Conservation (phyloP, 2,888 invertebrate species). For the Parapristionchus giblindavisi region DNA sequence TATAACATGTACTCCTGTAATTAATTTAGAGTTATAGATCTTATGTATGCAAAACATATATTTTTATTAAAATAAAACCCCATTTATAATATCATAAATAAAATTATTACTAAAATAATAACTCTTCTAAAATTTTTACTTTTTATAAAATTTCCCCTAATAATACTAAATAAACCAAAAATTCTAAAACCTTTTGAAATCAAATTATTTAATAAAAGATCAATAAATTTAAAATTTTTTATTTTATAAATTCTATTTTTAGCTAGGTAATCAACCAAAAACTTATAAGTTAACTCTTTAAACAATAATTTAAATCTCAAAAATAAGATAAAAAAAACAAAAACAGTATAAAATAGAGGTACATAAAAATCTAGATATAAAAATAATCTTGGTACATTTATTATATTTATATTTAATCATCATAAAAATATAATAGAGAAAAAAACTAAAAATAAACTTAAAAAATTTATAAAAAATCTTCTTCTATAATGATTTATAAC, state of each 20-base stretch:
- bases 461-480: conserved; percentile 53
- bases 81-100: conserved; percentile 50
- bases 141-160: conserved; percentile 47
- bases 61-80: conserved; percentile 54
- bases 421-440: conserved; percentile 53
- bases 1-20: conserved; percentile 13
- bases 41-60: conserved; percentile 57
- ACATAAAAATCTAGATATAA: conserved; percentile 55
- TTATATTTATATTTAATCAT: conserved; percentile 54
- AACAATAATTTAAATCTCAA: conserved; percentile 48
- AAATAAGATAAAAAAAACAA: conserved; percentile 51
- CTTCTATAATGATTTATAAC: conserved; percentile 52
- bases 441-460: conserved; percentile 51
- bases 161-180: conserved; percentile 38
- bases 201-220: conserved; percentile 51
- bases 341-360: conserved; percentile 70
- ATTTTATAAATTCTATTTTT: conserved; percentile 51
- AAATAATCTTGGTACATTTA: conserved; percentile 54
- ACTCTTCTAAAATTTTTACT: conserved; percentile 50
- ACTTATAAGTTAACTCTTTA: conserved; percentile 53
- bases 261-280: conserved; percentile 56
- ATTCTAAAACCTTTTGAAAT: conserved; percentile 46
- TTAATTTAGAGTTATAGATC: conserved; percentile 47
- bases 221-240: conserved; percentile 54
- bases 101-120: conserved; percentile 45